Conservation (phyloP, 92 coral and sea anemone species). For the Scolanthus callimorphus region DNA sequence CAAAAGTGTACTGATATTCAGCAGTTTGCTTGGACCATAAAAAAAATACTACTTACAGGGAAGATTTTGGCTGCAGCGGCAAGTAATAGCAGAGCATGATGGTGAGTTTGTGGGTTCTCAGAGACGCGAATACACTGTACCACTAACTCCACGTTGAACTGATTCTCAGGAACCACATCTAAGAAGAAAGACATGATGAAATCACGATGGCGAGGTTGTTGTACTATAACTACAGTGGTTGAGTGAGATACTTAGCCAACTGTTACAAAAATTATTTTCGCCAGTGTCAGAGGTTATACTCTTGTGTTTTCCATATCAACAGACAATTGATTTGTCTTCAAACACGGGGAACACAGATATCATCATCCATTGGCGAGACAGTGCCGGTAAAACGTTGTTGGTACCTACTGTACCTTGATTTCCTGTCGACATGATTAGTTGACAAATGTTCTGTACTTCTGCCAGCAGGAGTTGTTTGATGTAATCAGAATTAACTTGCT, state of each 20-base stretch:
- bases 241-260: too few relatives aligned
- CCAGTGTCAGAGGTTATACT: conserved; percentile 20
- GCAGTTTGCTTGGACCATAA: too few relatives aligned
- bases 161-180: conserved; percentile 81
- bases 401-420: not conserved
- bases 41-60: conserved; percentile 89
- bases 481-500: conserved; percentile 69
- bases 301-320: conserved; percentile 36
- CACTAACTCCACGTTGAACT: conserved; percentile 89
- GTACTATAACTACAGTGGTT: too few relatives aligned
- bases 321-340: conserved; percentile 41
- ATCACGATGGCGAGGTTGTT: too few relatives aligned
- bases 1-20: too few relatives aligned
- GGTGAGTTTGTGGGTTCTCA: conserved; percentile 94
- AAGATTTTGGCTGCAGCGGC: conserved; percentile 85
- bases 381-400: too few relatives aligned
- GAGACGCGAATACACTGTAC: conserved; percentile 94
- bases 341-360: conserved; percentile 71
- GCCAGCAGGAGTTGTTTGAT: conserved; percentile 81
- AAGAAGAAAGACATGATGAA: too few relatives aligned
- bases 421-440: not conserved
- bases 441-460: conserved; percentile 64
- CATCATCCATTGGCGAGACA: conserved; percentile 43
- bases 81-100: conserved; percentile 83
- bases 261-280: too few relatives aligned